These are phyloP conservation scores for Amphipyra tragopoginis DNA, from an alignment of 2,888 invertebrate species.

Conservation along the genomic window DNA sequence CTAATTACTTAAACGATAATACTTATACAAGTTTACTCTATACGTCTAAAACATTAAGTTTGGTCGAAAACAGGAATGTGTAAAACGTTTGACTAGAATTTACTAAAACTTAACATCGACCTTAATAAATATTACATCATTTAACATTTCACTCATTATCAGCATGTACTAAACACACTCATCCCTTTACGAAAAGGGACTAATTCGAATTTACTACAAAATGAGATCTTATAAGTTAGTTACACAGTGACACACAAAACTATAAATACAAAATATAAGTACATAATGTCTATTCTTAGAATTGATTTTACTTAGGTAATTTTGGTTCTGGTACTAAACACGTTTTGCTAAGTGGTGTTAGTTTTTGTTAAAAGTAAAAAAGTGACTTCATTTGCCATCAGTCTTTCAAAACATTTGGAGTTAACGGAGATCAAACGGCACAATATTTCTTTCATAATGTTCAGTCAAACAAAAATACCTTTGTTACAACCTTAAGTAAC, in stretches of 20 bases:
- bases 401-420: constrained; percentile 79
- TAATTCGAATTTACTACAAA: constrained; percentile 75
- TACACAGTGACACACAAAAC: constrained; percentile 71
- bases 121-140: constrained; percentile 85
- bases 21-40: constrained; percentile 52
- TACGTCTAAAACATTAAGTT: constrained; percentile 80
- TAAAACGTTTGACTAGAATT: constrained; percentile 90
- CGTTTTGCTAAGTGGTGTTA: constrained; percentile 12
- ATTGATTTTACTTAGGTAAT: constrained; percentile 21
- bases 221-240: constrained; percentile 80
- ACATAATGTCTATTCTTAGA: constrained; percentile 42
- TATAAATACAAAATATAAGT: constrained; percentile 61
- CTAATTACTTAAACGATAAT: constrained; percentile 60
- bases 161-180: constrained; percentile 61
- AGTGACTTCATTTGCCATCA: constrained; percentile 64
- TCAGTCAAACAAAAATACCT: constrained; percentile 52
- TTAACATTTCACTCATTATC: constrained; percentile 79
- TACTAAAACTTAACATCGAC: constrained; percentile 89
- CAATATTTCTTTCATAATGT: constrained; percentile 61
- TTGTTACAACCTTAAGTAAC: constrained; percentile 38
- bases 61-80: constrained; percentile 90
- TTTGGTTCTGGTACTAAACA: constrained; percentile 20
- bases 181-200: constrained; percentile 56
- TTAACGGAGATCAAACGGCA: constrained; percentile 80
- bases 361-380: constrained; percentile 30